Evolutionary conservation across 2,113 vertebrate species (phyloP).

Genomic region (Saguinus imperator): DNA sequence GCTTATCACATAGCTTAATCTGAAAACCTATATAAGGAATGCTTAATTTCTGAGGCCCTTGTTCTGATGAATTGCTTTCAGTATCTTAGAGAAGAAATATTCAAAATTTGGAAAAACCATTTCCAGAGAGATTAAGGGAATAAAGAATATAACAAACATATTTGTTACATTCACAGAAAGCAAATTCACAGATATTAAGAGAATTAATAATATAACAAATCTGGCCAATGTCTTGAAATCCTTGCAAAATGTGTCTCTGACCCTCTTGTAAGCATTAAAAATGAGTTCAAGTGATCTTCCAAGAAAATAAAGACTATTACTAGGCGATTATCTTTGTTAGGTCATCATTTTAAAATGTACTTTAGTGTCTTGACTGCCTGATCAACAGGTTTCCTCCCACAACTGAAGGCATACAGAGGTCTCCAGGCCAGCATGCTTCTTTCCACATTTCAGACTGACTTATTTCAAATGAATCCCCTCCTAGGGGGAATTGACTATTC

Average conservation of each 20-base stretch:
- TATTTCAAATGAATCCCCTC: neutral
- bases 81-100: constrained; percentile 34
- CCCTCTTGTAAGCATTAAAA: neutral
- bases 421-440: neutral
- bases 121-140: constrained; percentile 37
- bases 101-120: constrained; percentile 36
- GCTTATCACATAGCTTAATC: constrained; percentile 82
- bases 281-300: neutral
- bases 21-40: constrained; percentile 79
- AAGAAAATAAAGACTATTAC: neutral
- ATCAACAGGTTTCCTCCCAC: neutral
- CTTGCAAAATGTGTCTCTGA: neutral
- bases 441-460: neutral
- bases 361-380: neutral
- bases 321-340: neutral
- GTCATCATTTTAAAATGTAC: neutral
- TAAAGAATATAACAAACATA: neutral
- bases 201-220: neutral
- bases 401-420: neutral
- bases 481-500: neutral
- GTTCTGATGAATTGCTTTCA: constrained; percentile 37
- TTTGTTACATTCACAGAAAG: no score
- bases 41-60: constrained; percentile 51
- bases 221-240: neutral
- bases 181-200: neutral